Base-by-base conservation (phyloP, 37 sponge, comb jelly and placozoan genomes). In the Halichondria panicea region DNA sequence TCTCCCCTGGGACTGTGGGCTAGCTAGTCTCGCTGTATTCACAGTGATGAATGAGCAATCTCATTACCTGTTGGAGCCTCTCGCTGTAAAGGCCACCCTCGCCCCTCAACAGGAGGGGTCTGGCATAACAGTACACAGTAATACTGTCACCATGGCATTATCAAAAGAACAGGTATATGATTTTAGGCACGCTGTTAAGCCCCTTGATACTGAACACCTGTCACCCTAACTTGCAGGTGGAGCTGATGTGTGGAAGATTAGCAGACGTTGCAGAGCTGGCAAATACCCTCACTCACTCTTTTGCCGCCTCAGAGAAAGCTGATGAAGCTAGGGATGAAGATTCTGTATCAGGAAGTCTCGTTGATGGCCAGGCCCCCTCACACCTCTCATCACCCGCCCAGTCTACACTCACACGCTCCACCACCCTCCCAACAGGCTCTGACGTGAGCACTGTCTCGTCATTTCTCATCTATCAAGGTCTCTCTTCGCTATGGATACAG, bases 1-100 rank as follows among this genome's bases (percentile, higher is more conserved):
- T 32, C 36, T 83, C 6, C 89, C 89, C 9, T 89, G 89, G 89
- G 84, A 73, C 43, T 83, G 75, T 34, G 56, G 37, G 44, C 48
- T 53, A 30, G 24, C 31, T 31, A 30, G 42, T 28, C 27, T 73
- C 9, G 66, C 74, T 50, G 28, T 74, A 19, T 58, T 76, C 46
- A 83, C 84, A 12, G 30, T 83, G 3, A 44, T 4, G 43, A 31
- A 22, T 30, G 43, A 55, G 12, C 15, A 25, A 9, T 22, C 72
- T 22, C 76, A 28, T 32, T 75, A 74, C 53, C 4, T 89, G 0
- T 33, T 78, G 67, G 58, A 83, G 55, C 84, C 84, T 60, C 30
- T 74, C 28, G 57, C 63, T 13, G 48, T 65, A 21, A 79, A 83
- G 37, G 63, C 70, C n/a, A 67, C 84, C n/a, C 63, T 87, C 15